Evolutionary conservation across 92 coral and sea anemone genomes (phyloP).

Genomic region (Zoanthus solanderi): DNA sequence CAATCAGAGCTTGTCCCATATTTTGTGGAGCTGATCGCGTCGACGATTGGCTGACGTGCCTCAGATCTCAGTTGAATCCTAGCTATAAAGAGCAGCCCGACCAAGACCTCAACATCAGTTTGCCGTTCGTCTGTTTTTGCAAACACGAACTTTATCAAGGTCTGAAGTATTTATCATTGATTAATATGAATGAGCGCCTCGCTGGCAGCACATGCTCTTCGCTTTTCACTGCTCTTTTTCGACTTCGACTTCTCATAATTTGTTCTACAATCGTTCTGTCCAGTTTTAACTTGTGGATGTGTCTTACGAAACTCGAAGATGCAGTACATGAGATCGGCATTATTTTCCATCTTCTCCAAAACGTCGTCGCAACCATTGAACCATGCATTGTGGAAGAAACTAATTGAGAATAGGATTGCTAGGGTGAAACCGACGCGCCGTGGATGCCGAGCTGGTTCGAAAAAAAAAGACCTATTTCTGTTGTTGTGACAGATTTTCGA

Average conservation of each 20-base stretch:
- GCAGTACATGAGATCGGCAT: too few species aligned
- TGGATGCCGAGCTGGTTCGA: background rate
- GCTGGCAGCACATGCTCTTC: too few species aligned
- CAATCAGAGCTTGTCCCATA: background rate
- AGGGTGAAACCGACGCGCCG: background rate
- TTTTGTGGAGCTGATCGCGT: background rate
- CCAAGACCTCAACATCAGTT: background rate
- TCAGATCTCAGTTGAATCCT: background rate
- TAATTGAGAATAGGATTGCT: background rate
- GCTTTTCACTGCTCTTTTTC: too few species aligned
- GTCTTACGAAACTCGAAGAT: too few species aligned
- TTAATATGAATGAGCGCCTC: too few species aligned
- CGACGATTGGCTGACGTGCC: background rate
- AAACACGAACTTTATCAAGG: background rate
- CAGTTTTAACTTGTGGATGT: too few species aligned
- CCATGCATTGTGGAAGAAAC: background rate
- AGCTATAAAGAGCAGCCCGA: background rate
- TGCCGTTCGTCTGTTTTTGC: conserved; percentile 6
- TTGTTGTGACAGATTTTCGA: background rate
- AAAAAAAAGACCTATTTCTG: background rate
- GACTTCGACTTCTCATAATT: too few species aligned
- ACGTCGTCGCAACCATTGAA: too few species aligned
- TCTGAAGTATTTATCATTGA: background rate
- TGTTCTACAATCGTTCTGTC: too few species aligned
- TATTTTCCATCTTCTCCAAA: too few species aligned